Percentiles rank a stretch among this genome's conserved stretches.
Conservation (phyloP, 2,888 invertebrate genomes). For the Ormyrus pomaceus region DNA sequence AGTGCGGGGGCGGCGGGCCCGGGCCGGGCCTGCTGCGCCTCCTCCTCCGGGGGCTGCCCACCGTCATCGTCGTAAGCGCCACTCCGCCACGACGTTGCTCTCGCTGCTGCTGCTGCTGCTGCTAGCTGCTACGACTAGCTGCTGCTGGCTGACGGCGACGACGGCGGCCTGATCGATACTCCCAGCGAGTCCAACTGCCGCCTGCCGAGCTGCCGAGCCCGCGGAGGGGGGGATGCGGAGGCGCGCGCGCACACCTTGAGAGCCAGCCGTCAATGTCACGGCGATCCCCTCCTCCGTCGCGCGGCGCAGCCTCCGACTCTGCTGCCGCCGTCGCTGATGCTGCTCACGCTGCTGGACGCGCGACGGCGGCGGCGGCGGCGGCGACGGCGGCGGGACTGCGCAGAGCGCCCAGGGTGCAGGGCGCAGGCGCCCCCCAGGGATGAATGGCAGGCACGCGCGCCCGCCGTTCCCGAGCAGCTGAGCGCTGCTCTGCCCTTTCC, state of each 20-base stretch:
- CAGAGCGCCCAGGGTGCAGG: no score
- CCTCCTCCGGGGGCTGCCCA: constrained; percentile 31
- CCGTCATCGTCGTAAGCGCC: not conserved
- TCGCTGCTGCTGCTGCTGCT: not conserved
- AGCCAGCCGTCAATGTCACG: constrained; percentile 41
- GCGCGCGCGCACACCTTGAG: constrained; percentile 51
- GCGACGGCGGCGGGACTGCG: no score
- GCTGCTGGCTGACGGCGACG: not conserved
- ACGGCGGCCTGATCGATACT: not conserved
- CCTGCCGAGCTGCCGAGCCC: no score
- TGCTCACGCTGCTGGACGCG: no score
- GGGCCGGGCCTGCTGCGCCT: constrained; percentile 40
- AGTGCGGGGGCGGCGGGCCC: constrained; percentile 11
- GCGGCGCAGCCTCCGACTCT: no score
- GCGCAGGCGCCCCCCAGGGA: no score
- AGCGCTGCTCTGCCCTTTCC: no score
- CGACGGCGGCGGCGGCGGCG: no score
- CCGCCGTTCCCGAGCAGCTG: no score
- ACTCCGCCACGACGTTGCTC: not conserved
- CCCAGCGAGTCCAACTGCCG: no score
- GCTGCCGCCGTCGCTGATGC: no score
- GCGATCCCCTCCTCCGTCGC: not conserved
- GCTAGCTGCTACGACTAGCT: not conserved
- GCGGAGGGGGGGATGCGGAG: constrained; percentile 6
- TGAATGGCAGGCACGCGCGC: no score